These are phyloP conservation scores for Caenorhabditis remanei DNA, from an alignment of 1,140 invertebrate genomes.

Conservation along the genomic window DNA sequence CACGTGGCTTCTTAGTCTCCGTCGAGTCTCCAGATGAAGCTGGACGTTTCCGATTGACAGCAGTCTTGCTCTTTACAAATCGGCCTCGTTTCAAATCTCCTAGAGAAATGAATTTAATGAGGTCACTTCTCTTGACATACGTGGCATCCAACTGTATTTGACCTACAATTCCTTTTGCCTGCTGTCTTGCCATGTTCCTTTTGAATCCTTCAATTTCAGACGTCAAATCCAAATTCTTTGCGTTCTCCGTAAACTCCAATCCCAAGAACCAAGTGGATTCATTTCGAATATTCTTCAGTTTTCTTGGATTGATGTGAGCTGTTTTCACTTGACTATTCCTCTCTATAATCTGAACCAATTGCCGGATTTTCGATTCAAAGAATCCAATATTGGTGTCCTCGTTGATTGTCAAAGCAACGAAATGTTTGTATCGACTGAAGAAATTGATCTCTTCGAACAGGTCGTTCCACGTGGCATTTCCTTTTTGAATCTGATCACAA, in stretches of 20 bases:
- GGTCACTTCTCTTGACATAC: neutral
- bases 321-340: conserved; percentile 89
- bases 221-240: conserved; percentile 35
- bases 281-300: conserved; percentile 80
- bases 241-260: neutral
- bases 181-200: neutral
- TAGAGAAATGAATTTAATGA: neutral
- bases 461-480: conserved; percentile 88
- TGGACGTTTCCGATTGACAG: too few species aligned
- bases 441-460: conserved; percentile 95
- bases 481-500: conserved; percentile 89
- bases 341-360: conserved; percentile 91
- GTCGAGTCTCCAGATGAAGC: too few species aligned
- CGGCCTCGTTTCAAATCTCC: neutral
- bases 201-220: neutral
- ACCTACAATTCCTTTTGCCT: neutral
- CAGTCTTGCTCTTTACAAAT: neutral
- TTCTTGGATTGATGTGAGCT: conserved; percentile 94
- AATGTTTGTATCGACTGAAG: conserved; percentile 90
- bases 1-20: too few species aligned
- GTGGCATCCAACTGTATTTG: neutral
- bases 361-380: conserved; percentile 94
- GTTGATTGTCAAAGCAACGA: conserved; percentile 68
- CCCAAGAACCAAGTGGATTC: conserved; percentile 7
- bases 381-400: conserved; percentile 82